Percentiles rank a stretch among this genome's conserved stretches.
Evolutionary conservation across 2,888 invertebrate genomes (phyloP).

Genomic region (Homarus gammarus): DNA sequence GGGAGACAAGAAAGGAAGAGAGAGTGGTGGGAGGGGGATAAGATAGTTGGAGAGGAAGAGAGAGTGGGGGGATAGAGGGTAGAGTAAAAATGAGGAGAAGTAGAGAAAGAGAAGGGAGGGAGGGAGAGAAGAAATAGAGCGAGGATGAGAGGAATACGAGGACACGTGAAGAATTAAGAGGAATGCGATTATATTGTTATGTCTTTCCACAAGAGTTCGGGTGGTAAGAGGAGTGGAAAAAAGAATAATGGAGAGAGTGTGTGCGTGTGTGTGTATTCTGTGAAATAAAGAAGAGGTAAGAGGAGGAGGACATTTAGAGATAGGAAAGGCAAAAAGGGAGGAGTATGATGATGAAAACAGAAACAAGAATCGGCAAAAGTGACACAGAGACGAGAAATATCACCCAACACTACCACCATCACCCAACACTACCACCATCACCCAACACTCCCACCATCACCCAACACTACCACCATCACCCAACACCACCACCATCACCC

Average conservation of each 20-base stretch:
- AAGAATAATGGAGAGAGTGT: slow-evolving; percentile 13
- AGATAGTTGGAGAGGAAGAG: not conserved
- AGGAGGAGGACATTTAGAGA: not conserved
- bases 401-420: too few species aligned
- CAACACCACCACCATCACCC: too few species aligned
- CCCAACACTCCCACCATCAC: too few species aligned
- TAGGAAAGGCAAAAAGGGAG: slow-evolving; percentile 9
- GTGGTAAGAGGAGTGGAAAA: not conserved
- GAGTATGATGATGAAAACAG: not conserved
- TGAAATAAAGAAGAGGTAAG: not conserved
- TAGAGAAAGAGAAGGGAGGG: not conserved
- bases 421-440: too few species aligned
- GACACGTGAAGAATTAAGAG: not conserved
- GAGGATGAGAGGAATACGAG: not conserved
- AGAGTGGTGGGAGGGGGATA: not conserved
- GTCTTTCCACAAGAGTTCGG: not conserved
- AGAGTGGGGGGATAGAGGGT: not conserved
- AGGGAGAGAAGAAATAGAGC: not conserved
- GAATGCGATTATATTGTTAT: not conserved
- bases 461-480: too few species aligned
- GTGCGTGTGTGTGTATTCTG: not conserved
- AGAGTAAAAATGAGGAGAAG: not conserved
- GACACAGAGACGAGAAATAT: not conserved
- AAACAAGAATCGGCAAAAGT: not conserved
- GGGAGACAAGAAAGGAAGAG: not conserved